Conservation (phyloP, 92 coral and sea anemone species). For the Plumapathes pennacea region DNA sequence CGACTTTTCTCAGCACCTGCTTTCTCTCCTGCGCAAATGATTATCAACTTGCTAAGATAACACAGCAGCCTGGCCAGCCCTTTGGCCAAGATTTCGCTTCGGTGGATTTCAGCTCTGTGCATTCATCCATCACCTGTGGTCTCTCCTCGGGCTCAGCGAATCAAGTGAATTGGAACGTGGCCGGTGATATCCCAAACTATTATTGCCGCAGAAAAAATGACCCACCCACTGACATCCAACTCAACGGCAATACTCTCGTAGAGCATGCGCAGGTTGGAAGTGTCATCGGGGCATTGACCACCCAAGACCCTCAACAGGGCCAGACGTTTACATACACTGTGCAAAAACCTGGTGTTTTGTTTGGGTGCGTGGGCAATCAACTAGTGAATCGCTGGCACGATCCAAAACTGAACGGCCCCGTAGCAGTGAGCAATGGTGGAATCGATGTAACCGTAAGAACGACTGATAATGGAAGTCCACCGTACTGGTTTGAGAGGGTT, state of each 20-base stretch:
- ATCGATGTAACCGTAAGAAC: constrained; percentile 52
- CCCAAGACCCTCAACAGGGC: constrained; percentile 66
- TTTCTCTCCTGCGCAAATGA: constrained; percentile 43
- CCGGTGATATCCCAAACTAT: constrained; percentile 27
- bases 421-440: constrained; percentile 35
- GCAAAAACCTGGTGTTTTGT: constrained; percentile 17
- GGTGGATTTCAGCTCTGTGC: constrained; percentile 57
- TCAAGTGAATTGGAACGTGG: constrained; percentile 59
- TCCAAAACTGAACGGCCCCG: constrained; percentile 66
- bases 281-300: constrained; percentile 55
- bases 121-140: constrained; percentile 45
- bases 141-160: constrained; percentile 10
- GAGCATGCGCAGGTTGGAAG: constrained; percentile 70
- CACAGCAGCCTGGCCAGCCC: constrained; percentile 38
- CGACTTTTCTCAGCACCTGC: constrained; percentile 40
- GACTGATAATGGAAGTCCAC: constrained; percentile 74
- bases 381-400: constrained; percentile 67
- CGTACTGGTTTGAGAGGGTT: constrained; percentile 61
- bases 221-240: constrained; percentile 56
- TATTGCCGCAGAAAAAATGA: constrained; percentile 87
- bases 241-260: constrained; percentile 39
- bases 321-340: constrained; percentile 72
- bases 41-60: constrained; percentile 69
- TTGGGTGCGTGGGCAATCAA: constrained; percentile 47
- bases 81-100: constrained; percentile 66